These are phyloP conservation scores for Stramonita haemastoma DNA, from an alignment of 2,888 invertebrate genomes.

Conservation along the genomic window DNA sequence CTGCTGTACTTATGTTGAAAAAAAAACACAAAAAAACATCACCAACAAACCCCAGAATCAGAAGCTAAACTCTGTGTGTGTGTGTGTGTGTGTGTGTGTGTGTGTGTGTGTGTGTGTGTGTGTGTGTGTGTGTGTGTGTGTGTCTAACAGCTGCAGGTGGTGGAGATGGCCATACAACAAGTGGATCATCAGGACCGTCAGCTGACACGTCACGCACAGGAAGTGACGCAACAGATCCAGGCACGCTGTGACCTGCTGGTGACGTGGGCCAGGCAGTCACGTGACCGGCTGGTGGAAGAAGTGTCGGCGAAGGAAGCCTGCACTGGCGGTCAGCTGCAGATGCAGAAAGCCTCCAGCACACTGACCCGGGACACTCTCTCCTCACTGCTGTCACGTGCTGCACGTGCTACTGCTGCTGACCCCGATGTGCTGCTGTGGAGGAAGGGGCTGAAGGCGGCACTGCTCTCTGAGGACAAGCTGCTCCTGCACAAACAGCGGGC, in stretches of 20 bases:
- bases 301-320: neutral
- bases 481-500: conserved; percentile 12
- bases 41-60: too few relatives aligned
- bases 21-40: too few relatives aligned
- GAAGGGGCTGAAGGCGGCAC: conserved; percentile 17
- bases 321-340: neutral
- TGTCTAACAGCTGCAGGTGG: neutral
- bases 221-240: conserved; percentile 6
- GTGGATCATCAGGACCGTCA: neutral
- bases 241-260: conserved; percentile 12
- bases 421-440: conserved; percentile 2
- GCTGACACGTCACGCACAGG: conserved; percentile 15
- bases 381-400: neutral
- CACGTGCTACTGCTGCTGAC: neutral
- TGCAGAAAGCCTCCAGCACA: neutral
- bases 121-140: too few relatives aligned
- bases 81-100: too few relatives aligned
- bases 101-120: too few relatives aligned
- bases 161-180: neutral
- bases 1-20: too few relatives aligned
- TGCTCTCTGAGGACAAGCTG: conserved; percentile 1
- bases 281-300: conserved; percentile 23
- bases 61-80: too few relatives aligned
- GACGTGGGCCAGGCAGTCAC: neutral
- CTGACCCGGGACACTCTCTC: conserved; percentile 17